Base-by-base conservation (phyloP, 1,140 invertebrate species). In the Lepidurus apus region DNA sequence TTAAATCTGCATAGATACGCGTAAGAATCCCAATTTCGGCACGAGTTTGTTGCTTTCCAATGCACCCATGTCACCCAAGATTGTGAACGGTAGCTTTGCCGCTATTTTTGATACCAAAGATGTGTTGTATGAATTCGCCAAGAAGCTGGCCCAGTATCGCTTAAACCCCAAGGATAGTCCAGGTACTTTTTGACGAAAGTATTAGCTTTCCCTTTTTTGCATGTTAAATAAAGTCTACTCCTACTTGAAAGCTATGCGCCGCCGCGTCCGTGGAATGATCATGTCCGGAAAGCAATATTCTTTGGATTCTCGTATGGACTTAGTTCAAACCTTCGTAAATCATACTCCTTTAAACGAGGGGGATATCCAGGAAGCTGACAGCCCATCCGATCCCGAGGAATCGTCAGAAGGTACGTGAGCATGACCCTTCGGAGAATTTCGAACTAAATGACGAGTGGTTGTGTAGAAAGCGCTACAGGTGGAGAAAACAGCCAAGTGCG, bases 1-100 rank as follows among this genome's bases (percentile, higher is more conserved):
- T 75, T 75, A 24, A n/a, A 21, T n/a, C 24, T 43, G 43, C 24
- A 21, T 45, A 78, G 78, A 79, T 74, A 79, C 78, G 17, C 78
- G 78, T 42, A 80, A 80, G 74, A 85, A 86, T 77, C 82, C 93
- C 79, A 91, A 94, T 74, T 98, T 97, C 83, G 96, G 96, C 10
- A 96, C 96, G 17, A 98, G 95, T 84, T 87, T 96, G 2, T 87
- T 99, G 21, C 86, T 99, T 42, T 92, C 97, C 10, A 98, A 98
- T 85, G 95, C 94, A 34, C 96, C 96, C 1, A 95, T 97, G 91
- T 97, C 95, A 42, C 96, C 97, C 0, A 98, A 98, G 87, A 93
- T 99, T 24, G 94, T 98, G 8, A 98, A 98, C 82, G 97, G 95
- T 0, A 97, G 94, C 81, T 98, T 97, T 86, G 96, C 93, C 0